Evolutionary conservation across 92 coral and sea anemone species (phyloP), one percentile per base, ranked within the genome.

Genomic region (Hydrozoanthus gracilis): DNA sequence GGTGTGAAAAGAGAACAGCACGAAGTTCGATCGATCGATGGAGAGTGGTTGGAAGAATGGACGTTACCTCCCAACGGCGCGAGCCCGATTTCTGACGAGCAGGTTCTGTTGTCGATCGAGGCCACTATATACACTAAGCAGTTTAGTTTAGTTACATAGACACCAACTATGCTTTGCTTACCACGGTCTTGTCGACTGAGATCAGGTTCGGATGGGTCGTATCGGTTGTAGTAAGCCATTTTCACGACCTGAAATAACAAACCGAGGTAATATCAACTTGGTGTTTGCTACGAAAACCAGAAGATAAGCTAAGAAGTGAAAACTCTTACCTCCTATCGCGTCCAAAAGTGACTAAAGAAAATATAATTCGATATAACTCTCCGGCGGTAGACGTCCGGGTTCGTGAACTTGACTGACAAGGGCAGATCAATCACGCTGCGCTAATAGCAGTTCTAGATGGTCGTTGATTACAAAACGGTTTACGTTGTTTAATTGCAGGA

Each of bases 201-300:
- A 54, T 76, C 82, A 11, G 82, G 82, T 12, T 76, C 82, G n/a
- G 82, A 76, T 27, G 82, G 82, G 39, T 76, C 82, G 62, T 76
- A 76, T 12, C 82, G 82, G 17, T 39, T 50, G 49, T 76, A 76
- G 82, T 76, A 76, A 54, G 82, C 44, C 82, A 76, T 76, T 44
- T 76, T 76, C 15, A 76, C 27, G 55, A 7, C 50, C 82, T 76
- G 67, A 8, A 52, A 76, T 54, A 49, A 4, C n/a, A 14, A 76
- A 76, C 14, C 50, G n/a, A 76, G 66, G 4, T 7, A 76, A 8
- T 16, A 20, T 76, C 15, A 66, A 4, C 13, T 51, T 9, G 18
- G n/a, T 76, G 35, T 51, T 76, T 76, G 44, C 13, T 54, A 27
- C 27, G 10, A 35, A 76, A 20, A 17, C 52, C 49, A 52, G 2